Conservation (phyloP, 2,888 invertebrate species). For the Blastobasis adustella region DNA sequence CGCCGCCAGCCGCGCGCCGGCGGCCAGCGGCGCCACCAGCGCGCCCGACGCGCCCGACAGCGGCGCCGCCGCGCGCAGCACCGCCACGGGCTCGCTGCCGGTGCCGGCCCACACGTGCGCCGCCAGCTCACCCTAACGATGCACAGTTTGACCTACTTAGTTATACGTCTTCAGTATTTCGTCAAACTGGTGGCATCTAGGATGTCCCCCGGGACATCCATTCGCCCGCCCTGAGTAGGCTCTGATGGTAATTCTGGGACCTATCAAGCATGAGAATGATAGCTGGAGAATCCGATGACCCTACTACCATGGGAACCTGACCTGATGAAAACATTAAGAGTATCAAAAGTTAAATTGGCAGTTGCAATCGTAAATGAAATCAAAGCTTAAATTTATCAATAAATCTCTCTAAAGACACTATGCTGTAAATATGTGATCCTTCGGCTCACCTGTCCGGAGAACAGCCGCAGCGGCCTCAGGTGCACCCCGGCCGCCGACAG, state of each 20-base stretch:
- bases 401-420: no score
- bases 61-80: constrained; percentile 15
- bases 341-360: no score
- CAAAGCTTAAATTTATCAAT: no score
- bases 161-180: not conserved
- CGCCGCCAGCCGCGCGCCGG: not conserved
- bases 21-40: constrained; percentile 21
- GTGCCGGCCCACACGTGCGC: constrained; percentile 55
- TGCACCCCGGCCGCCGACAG: constrained; percentile 32
- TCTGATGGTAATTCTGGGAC: no score
- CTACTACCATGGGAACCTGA: no score
- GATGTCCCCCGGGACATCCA: not conserved
- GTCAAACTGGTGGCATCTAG: not conserved
- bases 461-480: constrained; percentile 15
- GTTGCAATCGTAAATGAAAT: no score
- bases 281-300: no score
- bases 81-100: constrained; percentile 25
- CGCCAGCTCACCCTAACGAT: constrained; percentile 41
- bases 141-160: not conserved
- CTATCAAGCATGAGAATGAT: no score
- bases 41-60: constrained; percentile 7
- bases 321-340: no score
- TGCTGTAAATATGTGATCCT: no score
- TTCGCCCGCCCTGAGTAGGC: no score
- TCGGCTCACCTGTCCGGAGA: constrained; percentile 4